These are phyloP conservation scores for Strix aluco DNA, from an alignment of 2,113 vertebrate species.

Conservation along the genomic window DNA sequence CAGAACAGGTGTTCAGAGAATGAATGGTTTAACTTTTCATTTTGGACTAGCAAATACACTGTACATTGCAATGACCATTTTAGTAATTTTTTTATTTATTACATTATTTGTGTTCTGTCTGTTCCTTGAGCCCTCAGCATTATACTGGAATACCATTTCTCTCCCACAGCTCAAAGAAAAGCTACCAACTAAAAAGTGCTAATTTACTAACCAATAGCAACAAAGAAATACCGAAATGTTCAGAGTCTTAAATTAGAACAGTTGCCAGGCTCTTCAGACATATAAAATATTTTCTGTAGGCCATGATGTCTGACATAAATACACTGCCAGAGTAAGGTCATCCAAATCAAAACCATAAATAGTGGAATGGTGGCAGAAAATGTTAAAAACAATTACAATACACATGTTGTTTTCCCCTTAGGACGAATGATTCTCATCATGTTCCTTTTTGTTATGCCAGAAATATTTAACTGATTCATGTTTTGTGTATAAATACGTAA, in stretches of 20 bases:
- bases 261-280: slow-evolving; percentile 44
- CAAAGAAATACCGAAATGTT: not conserved
- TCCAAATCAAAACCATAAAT: slow-evolving; percentile 59
- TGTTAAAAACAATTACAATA: slow-evolving; percentile 52
- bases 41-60: not conserved
- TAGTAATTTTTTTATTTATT: not conserved
- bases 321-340: slow-evolving; percentile 44
- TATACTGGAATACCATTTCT: not conserved
- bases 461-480: slow-evolving; percentile 57
- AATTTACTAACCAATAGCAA: not conserved
- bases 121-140: not conserved
- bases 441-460: slow-evolving; percentile 51
- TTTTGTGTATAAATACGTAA: slow-evolving; percentile 23
- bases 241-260: not conserved
- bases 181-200: not conserved
- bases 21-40: not conserved
- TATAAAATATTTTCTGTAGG: slow-evolving; percentile 61
- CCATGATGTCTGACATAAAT: slow-evolving; percentile 51
- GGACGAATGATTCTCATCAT: slow-evolving; percentile 51
- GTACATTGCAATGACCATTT: not conserved
- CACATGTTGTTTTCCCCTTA: slow-evolving; percentile 50
- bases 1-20: not conserved
- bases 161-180: not conserved
- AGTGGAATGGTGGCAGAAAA: slow-evolving; percentile 49
- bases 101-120: not conserved